Base-by-base conservation (phyloP, 2,113 vertebrate genomes). In the Entelurus aequoreus region DNA sequence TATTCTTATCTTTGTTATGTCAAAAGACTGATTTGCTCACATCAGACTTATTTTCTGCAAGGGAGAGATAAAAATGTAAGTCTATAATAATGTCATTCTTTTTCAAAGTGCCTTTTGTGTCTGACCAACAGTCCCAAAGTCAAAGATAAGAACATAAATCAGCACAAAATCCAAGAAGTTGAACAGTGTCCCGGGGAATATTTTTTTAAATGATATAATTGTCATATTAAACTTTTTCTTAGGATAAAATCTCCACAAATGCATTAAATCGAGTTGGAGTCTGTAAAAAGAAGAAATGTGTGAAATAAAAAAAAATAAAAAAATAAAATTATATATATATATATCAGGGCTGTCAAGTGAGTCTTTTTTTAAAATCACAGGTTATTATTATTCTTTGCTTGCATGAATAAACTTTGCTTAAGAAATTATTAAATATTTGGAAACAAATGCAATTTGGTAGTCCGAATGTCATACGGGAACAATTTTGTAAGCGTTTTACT, bases 21-120 rank as follows among this genome's bases (percentile, higher is more conserved):
- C 28, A 54, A 54, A 54, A 54, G 3, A 54, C 28, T 15, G 52
- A 54, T 54, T 53, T 48, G 40, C 10, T 62, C 55, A 49, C 15
- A 49, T 28, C 10, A 28, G 3, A 38, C 16, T 38, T 11, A 19
- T 58, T 54, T 54, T 38, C 35, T 54, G 53, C 16, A 12, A 46
- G 40, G 12, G 42, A 6, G 6, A 58, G 40, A 58, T 58, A 44
- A 58, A 46, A 19, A 5, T 19, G 19, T 51, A n/a, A 46, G 16
- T 46, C 40, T 14, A 46, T 58, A 46, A 58, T 28, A 58, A 58
- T 58, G 40, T 19, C 16, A 58, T 44, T 44, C 16, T 46, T 40
- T 40, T 44, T 46, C 16, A 21, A 51, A 51, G 16, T 58, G 19
- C 6, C 12, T 58, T 12, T 58, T 46, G 11, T 46, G 42, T 46